phyloP scores from a whole-genome alignment of 2,113 vertebrate species.

The Varanus komodoensis region DNA sequence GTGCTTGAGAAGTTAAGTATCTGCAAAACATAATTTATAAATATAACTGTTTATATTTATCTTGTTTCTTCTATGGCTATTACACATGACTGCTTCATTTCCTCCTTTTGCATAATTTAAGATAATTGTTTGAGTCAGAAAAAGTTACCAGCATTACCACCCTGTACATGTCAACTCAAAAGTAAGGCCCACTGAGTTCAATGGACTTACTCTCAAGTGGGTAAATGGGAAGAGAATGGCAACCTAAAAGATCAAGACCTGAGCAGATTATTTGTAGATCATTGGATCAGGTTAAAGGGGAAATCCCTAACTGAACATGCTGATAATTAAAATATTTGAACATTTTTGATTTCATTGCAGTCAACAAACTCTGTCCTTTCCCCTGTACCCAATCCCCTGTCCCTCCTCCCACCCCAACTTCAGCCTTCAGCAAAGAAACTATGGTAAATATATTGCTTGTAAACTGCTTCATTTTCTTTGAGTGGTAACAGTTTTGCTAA shows the following conservation, averaged over 20 bases:
- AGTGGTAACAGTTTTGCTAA: neutral
- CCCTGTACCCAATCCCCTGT: too few species aligned
- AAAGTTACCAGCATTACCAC: neutral
- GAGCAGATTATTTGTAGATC: neutral
- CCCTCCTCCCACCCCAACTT: neutral
- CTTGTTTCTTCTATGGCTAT: constrained; percentile 1
- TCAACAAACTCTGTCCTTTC: accelerated
- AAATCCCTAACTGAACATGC: neutral
- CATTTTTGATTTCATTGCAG: constrained; percentile 3
- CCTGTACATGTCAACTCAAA: neutral
- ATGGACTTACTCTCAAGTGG: neutral
- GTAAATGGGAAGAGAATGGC: too few species aligned
- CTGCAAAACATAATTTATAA: constrained; percentile 27
- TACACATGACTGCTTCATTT: neutral
- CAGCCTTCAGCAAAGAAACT: neutral
- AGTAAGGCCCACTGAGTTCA: neutral
- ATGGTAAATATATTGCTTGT: neutral
- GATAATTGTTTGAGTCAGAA: neutral
- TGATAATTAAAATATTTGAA: neutral
- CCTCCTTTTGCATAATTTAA: neutral
- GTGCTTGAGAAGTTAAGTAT: neutral
- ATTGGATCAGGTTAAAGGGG: neutral
- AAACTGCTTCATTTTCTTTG: neutral
- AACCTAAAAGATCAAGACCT: neutral
- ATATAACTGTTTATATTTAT: neutral